Percentiles rank a stretch among this genome's conserved stretches.
Evolutionary conservation across 2,888 invertebrate genomes (phyloP).

Genomic region (Xestia sexstrigata): DNA sequence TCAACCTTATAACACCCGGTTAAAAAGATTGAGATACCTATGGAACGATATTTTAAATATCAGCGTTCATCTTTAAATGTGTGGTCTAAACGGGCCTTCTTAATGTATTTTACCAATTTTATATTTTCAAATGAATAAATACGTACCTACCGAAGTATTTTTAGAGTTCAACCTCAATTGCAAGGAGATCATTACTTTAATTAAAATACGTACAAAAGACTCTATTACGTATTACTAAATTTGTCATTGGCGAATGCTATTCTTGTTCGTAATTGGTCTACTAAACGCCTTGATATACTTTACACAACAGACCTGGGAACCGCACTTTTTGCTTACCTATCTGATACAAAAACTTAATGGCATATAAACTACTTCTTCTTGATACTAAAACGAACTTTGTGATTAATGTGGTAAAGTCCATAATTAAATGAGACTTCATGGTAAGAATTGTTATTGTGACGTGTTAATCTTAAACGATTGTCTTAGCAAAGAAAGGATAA

Average conservation of each 20-base stretch:
- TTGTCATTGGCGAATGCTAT: slow-evolving; percentile 62
- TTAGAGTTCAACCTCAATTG: background rate
- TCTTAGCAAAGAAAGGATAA: slow-evolving; percentile 50
- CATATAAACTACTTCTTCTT: slow-evolving; percentile 7
- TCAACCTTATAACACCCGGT: too few relatives aligned
- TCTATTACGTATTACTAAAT: slow-evolving; percentile 60
- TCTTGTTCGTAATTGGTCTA: slow-evolving; percentile 66
- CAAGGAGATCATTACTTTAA: slow-evolving; percentile 13
- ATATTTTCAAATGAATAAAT: too few relatives aligned
- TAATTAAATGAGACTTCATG: slow-evolving; percentile 1
- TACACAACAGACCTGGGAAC: slow-evolving; percentile 70
- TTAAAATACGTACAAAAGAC: slow-evolving; percentile 26
- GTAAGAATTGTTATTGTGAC: slow-evolving; percentile 17
- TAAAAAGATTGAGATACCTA: too few relatives aligned
- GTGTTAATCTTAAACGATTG: slow-evolving; percentile 52
- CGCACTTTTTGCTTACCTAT: slow-evolving; percentile 63
- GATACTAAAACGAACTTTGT: slow-evolving; percentile 19
- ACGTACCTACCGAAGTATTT: too few relatives aligned
- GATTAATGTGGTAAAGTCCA: background rate
- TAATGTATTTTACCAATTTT: too few relatives aligned
- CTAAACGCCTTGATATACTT: slow-evolving; percentile 69
- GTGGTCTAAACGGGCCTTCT: too few relatives aligned
- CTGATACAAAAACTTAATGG: slow-evolving; percentile 32
- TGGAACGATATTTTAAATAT: too few relatives aligned
- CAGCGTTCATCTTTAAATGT: too few relatives aligned